A percentile compares a stretch with the other conserved stretches of the same genome.
phyloP scores from a whole-genome alignment of 64 coral and sea anemone genomes.

The Montipora cactus region DNA sequence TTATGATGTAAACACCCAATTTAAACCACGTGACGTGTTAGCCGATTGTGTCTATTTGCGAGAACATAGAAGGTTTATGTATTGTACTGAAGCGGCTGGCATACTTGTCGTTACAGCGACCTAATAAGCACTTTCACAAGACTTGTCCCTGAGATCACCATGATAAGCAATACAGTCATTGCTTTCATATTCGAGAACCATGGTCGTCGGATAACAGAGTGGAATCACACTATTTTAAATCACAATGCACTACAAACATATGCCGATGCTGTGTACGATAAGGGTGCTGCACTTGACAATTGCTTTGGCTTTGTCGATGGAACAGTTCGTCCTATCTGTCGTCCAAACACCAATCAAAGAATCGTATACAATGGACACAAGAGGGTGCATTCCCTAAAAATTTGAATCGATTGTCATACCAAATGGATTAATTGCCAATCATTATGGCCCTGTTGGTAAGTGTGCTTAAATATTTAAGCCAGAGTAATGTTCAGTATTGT shows the following conservation, averaged over 20 bases:
- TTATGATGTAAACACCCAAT: no score
- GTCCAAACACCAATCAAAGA: constrained; percentile 51
- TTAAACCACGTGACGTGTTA: no score
- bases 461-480: neutral
- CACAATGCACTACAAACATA: neutral
- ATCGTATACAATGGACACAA: neutral
- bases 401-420: constrained; percentile 16
- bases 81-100: constrained; percentile 36
- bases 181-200: neutral
- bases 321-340: neutral
- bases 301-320: constrained; percentile 22
- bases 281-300: constrained; percentile 6
- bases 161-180: constrained; percentile 10
- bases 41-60: neutral
- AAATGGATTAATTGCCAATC: constrained; percentile 3
- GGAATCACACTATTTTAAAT: constrained; percentile 13
- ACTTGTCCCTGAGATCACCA: constrained; percentile 6
- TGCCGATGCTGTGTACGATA: neutral
- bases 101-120: neutral
- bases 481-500: neutral
- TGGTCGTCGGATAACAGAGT: neutral
- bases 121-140: neutral
- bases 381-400: neutral
- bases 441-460: constrained; percentile 31
- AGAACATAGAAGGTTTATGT: constrained; percentile 23